These are phyloP conservation scores for Dusona sp. DNA, from an alignment of 2,888 invertebrate genomes.

Conservation along the genomic window DNA sequence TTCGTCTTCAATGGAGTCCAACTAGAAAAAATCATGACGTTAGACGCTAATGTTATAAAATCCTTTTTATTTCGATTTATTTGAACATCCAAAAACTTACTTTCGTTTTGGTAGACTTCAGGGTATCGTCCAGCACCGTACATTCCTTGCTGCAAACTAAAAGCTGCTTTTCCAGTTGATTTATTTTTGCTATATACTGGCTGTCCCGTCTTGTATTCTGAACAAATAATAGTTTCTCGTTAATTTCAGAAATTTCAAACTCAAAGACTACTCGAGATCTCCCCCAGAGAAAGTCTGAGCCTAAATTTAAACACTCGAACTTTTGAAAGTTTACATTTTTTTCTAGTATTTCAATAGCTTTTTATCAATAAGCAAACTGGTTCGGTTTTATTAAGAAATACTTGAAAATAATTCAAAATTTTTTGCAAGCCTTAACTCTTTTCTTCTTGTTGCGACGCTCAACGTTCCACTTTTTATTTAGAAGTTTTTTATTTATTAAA, in stretches of 20 bases:
- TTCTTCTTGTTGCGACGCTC: too few relatives aligned
- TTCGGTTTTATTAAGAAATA: background rate
- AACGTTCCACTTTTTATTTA: too few relatives aligned
- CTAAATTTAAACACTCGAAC: too few relatives aligned
- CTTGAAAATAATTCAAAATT: too few relatives aligned
- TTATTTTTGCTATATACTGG: slow-evolving; percentile 89
- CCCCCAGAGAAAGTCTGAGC: too few relatives aligned
- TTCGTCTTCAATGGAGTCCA: slow-evolving; percentile 89
- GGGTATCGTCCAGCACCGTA: slow-evolving; percentile 86
- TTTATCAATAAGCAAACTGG: too few relatives aligned
- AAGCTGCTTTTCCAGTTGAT: slow-evolving; percentile 88
- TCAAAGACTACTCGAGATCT: background rate
- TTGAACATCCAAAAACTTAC: slow-evolving; percentile 71
- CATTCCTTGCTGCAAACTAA: slow-evolving; percentile 87
- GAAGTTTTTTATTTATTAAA: too few relatives aligned
- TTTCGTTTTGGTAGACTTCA: slow-evolving; percentile 81
- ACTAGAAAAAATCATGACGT: slow-evolving; percentile 69
- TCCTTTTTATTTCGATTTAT: background rate
- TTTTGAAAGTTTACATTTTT: too few relatives aligned
- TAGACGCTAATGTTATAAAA: slow-evolving; percentile 16
- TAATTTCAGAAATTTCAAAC: background rate
- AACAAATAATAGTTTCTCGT: background rate
- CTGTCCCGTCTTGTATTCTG: slow-evolving; percentile 89
- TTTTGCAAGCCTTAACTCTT: too few relatives aligned
- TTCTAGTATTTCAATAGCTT: too few relatives aligned